A percentile compares a stretch with the other conserved stretches of the same genome.
These are phyloP conservation scores for Sinopyrophorus schimmeli DNA, from an alignment of 2,888 invertebrate species.

Conservation along the genomic window DNA sequence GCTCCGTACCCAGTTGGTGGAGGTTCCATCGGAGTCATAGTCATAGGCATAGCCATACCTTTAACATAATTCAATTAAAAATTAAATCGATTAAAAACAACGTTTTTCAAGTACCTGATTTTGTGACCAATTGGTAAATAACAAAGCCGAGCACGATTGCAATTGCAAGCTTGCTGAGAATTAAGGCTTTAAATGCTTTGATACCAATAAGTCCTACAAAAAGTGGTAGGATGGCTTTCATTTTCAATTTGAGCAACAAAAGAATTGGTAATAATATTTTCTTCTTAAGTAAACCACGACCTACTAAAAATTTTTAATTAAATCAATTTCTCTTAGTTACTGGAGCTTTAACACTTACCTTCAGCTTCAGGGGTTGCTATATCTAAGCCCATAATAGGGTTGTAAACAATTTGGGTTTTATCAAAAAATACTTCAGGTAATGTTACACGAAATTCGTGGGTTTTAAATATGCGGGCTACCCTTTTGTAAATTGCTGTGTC, in stretches of 20 bases:
- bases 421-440: conserved; percentile 74
- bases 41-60: conserved; percentile 75
- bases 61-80: conserved; percentile 23
- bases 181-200: conserved; percentile 81
- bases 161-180: conserved; percentile 82
- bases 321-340: background rate
- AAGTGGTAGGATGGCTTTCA: conserved; percentile 83
- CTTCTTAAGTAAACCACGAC: conserved; percentile 78
- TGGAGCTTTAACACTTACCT: conserved; percentile 55
- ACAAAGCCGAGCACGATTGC: conserved; percentile 80
- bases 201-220: conserved; percentile 76
- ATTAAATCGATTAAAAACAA: conserved; percentile 1
- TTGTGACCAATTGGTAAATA: conserved; percentile 76
- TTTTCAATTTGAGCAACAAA: conserved; percentile 77
- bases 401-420: conserved; percentile 67
- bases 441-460: conserved; percentile 73
- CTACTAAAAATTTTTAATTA: conserved; percentile 54
- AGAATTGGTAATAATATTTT: conserved; percentile 79
- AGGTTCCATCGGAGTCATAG: conserved; percentile 57
- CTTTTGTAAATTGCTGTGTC: conserved; percentile 77
- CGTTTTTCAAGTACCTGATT: conserved; percentile 61
- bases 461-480: conserved; percentile 69
- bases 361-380: conserved; percentile 59
- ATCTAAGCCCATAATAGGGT: conserved; percentile 68
- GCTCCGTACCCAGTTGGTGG: conserved; percentile 71